Evolutionary conservation across 2,797 vertebrate species (phyloP), one percentile per base, ranked within the genome.

Genomic region (Myotis planiceps): DNA sequence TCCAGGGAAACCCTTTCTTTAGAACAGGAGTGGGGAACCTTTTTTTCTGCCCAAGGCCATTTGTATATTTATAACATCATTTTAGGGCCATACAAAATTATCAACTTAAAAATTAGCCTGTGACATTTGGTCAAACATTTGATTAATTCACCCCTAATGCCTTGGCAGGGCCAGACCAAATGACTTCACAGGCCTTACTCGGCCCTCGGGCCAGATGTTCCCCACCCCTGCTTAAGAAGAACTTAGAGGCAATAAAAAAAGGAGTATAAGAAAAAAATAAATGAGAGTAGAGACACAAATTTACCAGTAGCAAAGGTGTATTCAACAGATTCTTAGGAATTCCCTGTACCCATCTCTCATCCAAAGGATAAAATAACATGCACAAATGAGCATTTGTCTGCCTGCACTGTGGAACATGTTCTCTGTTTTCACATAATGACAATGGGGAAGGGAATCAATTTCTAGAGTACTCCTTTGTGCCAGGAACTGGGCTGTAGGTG

Each of bases 1-100:
- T 49, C 37, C 25, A 86, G 83, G 47, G 42, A 90, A 92, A 45
- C 5, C 32, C 91, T 85, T 89, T 89, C 58, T 82, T 87, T 51
- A 71, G 23, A 58, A 14, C 25, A 55, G 53, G 53, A 21, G 25
- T 27, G 25, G 55, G 27, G 55, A 58, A 29, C 25, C 1, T 29
- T 58, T 58, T 29, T 27, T 27, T 27, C 55, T 58, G 55, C 55
- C 25, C 25, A 29, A 58, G 55, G 55, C 55, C 55, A 58, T 29
- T 29, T 58, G 55, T 58, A 58, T 29, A 58, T 58, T 58, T 58
- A 13, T 29, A 58, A 58, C 25, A 58, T 58, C 10, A 58, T 58
- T 58, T 29, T 27, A 0, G 25, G 55, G 55, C 55, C 55, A 13
- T 58, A 58, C 25, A 58, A 58, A 58, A 58, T 58, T 58, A 58